Evolutionary conservation across 2,797 vertebrate species (phyloP).

Genomic region (Xerus rutilus): DNA sequence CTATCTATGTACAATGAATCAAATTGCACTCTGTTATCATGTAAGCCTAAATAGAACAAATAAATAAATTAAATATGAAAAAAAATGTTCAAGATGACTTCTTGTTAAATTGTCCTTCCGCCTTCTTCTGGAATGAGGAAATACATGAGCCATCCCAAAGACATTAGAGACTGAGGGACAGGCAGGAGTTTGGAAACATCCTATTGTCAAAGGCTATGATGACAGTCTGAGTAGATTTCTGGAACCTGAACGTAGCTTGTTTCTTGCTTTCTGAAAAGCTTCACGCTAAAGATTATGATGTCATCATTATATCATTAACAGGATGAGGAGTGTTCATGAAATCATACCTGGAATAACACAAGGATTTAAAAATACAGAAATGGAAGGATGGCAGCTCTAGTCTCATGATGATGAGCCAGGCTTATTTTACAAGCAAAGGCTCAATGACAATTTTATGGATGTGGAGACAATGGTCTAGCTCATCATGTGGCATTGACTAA

Average conservation of each 20-base stretch:
- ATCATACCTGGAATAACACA: constrained; percentile 10
- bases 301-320: constrained; percentile 52
- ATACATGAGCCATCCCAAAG: constrained; percentile 39
- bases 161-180: neutral
- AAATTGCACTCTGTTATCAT: too few relatives aligned
- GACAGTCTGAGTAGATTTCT: constrained; percentile 39
- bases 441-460: constrained; percentile 27
- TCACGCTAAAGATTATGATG: neutral
- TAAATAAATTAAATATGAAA: constrained; percentile 23
- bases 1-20: too few relatives aligned
- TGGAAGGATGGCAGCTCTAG: neutral
- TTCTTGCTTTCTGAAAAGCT: neutral
- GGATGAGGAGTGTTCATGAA: constrained; percentile 41
- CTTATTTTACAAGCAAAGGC: constrained; percentile 49
- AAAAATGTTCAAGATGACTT: neutral
- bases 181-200: constrained; percentile 40
- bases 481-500: neutral
- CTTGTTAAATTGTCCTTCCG: neutral
- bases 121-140: constrained; percentile 69
- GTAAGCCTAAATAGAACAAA: too few relatives aligned
- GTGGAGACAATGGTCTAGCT: constrained; percentile 24
- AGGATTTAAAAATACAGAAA: constrained; percentile 21
- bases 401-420: constrained; percentile 21
- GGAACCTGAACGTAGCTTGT: constrained; percentile 10
- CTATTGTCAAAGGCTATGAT: constrained; percentile 55